Base-by-base conservation (phyloP, 2,888 invertebrate genomes). In the Gari tellinella region DNA sequence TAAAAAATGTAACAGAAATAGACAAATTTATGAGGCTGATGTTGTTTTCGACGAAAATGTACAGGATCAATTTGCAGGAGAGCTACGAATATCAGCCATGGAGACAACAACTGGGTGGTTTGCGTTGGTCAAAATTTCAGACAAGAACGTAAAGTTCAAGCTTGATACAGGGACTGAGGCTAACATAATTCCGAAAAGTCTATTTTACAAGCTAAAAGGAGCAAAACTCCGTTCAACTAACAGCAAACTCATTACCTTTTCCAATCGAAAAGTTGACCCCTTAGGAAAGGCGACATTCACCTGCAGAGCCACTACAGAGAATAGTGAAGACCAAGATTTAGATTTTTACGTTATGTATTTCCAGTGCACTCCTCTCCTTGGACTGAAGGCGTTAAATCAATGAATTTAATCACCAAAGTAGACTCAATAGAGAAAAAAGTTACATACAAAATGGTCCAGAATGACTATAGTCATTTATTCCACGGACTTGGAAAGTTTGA, bases 121-220 rank as follows among this genome's bases (percentile, higher is more conserved):
- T 53, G 15, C 57, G 4, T n/a, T 31, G 25, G 25, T 72, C 23
- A 49, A 43, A 21, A 37, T 72, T 17, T 49, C 51, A n/a, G 45
- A 68, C 7, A 23, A 52, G 17, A 49, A 40, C 12, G 40, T 63
- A 19, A 43, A 63, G 51, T 73, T 73, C 45, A 68, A 73, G 58
- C 49, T 70, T 8, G 69, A 74, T 57, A 70, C 69, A 31, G 73
- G 64, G 31, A 64, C 64, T 14, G 61, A 70, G 37, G 60, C 63
- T n/a, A 72, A 80, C 45, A 41, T 72, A 10, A 55, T 80, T 21
- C 60, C 72, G 17, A 14, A 55, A 31, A 17, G 15, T 14, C 21
- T 52, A 4, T 64, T 41, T 23, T 15, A 45, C 3, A 63, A 60
- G 38, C 19, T 73, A 4, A 61, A 10, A 17, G 25, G 23, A 2